Evolutionary conservation across 2,888 invertebrate genomes (phyloP), one percentile per base, ranked within the genome.

Genomic region (Norana najaformis): DNA sequence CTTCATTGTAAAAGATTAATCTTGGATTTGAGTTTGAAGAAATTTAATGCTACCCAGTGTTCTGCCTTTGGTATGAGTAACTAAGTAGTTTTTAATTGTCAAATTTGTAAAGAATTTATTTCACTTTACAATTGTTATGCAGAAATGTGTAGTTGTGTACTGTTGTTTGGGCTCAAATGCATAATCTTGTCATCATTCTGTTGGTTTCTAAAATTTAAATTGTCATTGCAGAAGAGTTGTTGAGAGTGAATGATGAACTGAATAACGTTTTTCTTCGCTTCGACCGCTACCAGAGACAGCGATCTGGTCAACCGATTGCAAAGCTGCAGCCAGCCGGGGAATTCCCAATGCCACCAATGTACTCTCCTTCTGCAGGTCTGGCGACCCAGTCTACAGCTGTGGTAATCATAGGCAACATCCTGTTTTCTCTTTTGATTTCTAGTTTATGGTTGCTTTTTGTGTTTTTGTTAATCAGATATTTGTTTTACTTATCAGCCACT

Each of bases 191-290:
- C n/a, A n/a, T 69, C n/a, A 69, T n/a, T 30, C n/a, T 11, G n/a
- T 69, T 69, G 69, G 69, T 69, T 8, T 69, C 69, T n/a, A 69
- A n/a, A 30, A n/a, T n/a, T 30, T 85, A 35, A 30, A 85, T 37
- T 85, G 36, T 85, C 47, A 69, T 92, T 93, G 53, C 93, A 96
- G 98, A 97, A 90, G 98, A 99, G 94, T 96, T 99, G 92, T 96
- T 99, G 92, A 96, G 97, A 93, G 96, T 98, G 92, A 99, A 99
- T 95, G 99, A 99, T 95, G 97, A 98, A 93, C 96, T 99, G 94
- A 99, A 99, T 95, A 98, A 98, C 95, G 96, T 98, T 91, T 98
- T 99, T 95, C 96, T 99, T 93, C 96, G 99, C 93, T 96, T 95
- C 93, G 95, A 95, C 69, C 93, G 95, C 83, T 94, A 94, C 93